Base-by-base conservation (phyloP, 2,797 vertebrate genomes). In the Monodelphis domestica region DNA sequence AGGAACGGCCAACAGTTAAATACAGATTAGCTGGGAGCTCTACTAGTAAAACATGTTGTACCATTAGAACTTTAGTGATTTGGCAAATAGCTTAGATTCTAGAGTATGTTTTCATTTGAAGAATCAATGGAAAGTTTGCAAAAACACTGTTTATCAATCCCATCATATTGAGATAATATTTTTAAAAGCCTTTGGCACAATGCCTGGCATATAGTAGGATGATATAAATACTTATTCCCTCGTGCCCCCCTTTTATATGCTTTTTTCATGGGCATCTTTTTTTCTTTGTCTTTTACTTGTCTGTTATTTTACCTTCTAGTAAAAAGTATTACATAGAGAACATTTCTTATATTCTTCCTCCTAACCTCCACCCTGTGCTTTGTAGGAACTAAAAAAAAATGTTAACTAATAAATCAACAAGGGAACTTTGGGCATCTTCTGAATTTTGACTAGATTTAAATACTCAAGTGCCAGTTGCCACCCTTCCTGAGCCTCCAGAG, bases 21-120 rank as follows among this genome's bases (percentile, higher is more conserved):
- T 96, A 21, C 90, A 91, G 89, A 78, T 78, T 95, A 90, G 95
- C 94, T 14, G 51, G 97, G 93, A 96, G 84, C 78, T 94, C 92
- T 95, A 84, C 88, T 95, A 91, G 89, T 91, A 51, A 96, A 97
- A 93, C 90, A 91, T 78, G 91, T 90, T 93, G 94, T 96, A 50
- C 55, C 96, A 96, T 96, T 93, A 93, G 89, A 96, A 96, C 94
- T 95, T 93, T 96, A 91, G 88, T 91, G 63, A 95, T 70, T 38
- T 70, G 63, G n/a, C 63, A 24, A 70, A 70, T 7, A 70, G 15
- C 15, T 70, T 38, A 70, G 63, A 38, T 6, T 38, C 33, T 15
- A 63, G 59, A 10, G 14, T 63, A 15, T 63, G 5, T 33, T 63
- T 63, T 14, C 15, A n/a, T 63, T 63, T 63, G 59, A 63, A 63